These are phyloP conservation scores for Altica lythri DNA, from an alignment of 2,888 invertebrate species.

Conservation along the genomic window DNA sequence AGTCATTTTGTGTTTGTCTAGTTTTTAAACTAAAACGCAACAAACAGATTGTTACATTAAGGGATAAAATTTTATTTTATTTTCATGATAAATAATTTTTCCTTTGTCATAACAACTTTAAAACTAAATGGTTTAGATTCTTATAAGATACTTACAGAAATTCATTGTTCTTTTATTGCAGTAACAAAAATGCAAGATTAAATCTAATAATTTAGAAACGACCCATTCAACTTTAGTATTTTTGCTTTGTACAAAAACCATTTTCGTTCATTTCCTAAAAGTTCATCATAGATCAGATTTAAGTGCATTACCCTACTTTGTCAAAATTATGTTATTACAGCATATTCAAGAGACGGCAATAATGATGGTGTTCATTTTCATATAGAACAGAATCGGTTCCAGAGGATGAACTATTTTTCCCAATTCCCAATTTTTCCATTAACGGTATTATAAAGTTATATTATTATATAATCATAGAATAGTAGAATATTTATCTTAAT, in stretches of 20 bases:
- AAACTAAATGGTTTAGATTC: too few relatives aligned
- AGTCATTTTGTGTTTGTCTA: too few relatives aligned
- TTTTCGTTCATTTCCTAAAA: neutral
- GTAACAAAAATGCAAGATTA: neutral
- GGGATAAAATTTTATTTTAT: too few relatives aligned
- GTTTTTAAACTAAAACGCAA: too few relatives aligned
- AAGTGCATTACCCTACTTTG: slow-evolving; percentile 3
- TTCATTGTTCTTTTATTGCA: neutral
- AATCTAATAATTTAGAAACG: neutral
- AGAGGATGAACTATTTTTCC: too few relatives aligned
- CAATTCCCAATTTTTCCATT: too few relatives aligned
- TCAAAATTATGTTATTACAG: slow-evolving; percentile 13
- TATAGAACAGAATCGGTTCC: neutral
- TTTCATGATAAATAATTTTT: too few relatives aligned
- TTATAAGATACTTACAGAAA: slow-evolving; percentile 1
- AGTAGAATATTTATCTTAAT: too few relatives aligned
- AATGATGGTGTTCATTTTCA: neutral
- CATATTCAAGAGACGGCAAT: slow-evolving; percentile 6
- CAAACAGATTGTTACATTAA: too few relatives aligned
- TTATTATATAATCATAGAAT: too few relatives aligned
- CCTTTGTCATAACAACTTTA: too few relatives aligned
- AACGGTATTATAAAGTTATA: too few relatives aligned
- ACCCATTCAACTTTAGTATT: slow-evolving; percentile 2
- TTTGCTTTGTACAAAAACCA: neutral
- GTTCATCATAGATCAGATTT: slow-evolving; percentile 6